phyloP scores from a whole-genome alignment of 2,888 invertebrate genomes.

The Brachylomia viminalis region DNA sequence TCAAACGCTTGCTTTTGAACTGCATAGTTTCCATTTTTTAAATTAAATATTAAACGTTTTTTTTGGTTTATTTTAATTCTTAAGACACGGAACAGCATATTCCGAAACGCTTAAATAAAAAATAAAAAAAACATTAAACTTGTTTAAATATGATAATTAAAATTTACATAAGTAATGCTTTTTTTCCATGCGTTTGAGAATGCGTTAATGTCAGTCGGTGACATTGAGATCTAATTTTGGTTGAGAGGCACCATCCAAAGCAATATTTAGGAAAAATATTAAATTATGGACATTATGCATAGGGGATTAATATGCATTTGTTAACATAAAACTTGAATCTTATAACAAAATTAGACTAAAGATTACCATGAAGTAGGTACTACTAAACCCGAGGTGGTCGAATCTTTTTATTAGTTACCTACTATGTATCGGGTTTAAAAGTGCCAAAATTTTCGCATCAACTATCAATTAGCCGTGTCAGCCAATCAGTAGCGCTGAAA shows the following conservation, averaged over 20 bases:
- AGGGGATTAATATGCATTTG: conserved; percentile 6
- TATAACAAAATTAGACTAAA: not conserved
- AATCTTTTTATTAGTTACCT: not conserved
- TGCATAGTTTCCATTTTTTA: not conserved
- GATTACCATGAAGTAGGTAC: not conserved
- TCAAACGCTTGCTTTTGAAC: not conserved
- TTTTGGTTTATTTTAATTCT: not conserved
- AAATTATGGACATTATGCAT: not conserved
- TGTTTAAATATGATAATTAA: conserved; percentile 1
- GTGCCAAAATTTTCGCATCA: conserved; percentile 36
- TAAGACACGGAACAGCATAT: not conserved
- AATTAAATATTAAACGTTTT: not conserved
- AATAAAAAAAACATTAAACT: not conserved
- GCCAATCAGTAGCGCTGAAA: conserved; percentile 19
- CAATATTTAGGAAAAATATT: not conserved
- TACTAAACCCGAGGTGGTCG: not conserved
- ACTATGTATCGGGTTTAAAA: not conserved
- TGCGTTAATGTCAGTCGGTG: conserved; percentile 51
- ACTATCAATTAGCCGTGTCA: conserved; percentile 42
- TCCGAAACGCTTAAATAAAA: not conserved
- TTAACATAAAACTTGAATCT: not conserved
- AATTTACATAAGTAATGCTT: conserved; percentile 6
- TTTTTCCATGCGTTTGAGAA: conserved; percentile 31
- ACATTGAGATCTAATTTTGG: conserved; percentile 44
- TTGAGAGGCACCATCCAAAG: conserved; percentile 1